A percentile compares a stretch with the other conserved stretches of the same genome.
phyloP scores from a whole-genome alignment of 2,797 vertebrate genomes.

The Sardinella longiceps region DNA sequence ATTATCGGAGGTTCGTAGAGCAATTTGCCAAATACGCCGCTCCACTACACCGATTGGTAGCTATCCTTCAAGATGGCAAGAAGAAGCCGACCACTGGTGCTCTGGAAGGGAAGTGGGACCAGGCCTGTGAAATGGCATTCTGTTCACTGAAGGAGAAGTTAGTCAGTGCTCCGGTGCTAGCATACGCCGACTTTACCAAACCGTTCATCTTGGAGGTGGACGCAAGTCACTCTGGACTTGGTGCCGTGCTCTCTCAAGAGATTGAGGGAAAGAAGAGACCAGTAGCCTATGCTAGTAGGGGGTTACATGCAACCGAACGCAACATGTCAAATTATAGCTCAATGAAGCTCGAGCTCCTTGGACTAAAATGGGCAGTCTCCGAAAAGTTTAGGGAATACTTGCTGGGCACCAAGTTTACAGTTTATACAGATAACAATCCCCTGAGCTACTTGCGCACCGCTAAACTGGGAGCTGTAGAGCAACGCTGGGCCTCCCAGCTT shows the following conservation, averaged over 20 bases:
- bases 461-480: not conserved
- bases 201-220: too few species aligned
- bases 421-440: too few species aligned
- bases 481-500: slow-evolving; percentile 6
- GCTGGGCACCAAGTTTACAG: too few species aligned
- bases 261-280: too few species aligned
- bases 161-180: not conserved
- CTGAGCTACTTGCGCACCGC: not conserved
- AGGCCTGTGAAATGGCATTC: slow-evolving; percentile 3
- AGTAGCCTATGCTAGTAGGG: too few species aligned
- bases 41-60: slow-evolving; percentile 4
- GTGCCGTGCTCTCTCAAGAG: too few species aligned
- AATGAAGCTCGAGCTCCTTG: not conserved
- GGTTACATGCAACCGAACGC: too few species aligned
- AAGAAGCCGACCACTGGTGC: not conserved
- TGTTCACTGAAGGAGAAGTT: not conserved
- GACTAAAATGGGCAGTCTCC: not conserved
- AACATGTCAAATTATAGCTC: too few species aligned
- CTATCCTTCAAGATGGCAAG: not conserved
- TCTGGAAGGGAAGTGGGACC: too few species aligned
- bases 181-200: slow-evolving; percentile 16
- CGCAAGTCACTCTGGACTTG: too few species aligned
- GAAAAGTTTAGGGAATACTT: not conserved
- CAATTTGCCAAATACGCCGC: not conserved
- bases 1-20: too few species aligned